Conservation (phyloP, 2,888 invertebrate species). For the Saturnia japonica region DNA sequence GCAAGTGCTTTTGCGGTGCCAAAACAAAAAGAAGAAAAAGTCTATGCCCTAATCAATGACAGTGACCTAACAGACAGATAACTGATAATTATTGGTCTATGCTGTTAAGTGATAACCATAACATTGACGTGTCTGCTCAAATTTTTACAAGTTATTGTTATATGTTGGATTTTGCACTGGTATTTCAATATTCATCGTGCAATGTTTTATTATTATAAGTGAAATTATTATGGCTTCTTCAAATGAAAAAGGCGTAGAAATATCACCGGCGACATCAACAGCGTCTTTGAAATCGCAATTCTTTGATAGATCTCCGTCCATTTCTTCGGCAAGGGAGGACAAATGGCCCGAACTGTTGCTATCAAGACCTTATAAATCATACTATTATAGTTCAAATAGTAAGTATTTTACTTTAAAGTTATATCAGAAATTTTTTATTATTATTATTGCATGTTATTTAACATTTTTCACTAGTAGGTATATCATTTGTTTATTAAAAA, state of each 20-base stretch:
- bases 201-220: constrained; percentile 38
- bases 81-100: no score
- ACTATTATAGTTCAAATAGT: constrained; percentile 70
- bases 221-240: constrained; percentile 67
- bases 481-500: no score
- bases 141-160: constrained; percentile 13
- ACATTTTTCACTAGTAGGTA: neutral
- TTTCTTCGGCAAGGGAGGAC: constrained; percentile 66
- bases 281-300: constrained; percentile 59
- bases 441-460: neutral
- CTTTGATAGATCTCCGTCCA: constrained; percentile 68
- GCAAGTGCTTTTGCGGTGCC: no score
- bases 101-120: no score
- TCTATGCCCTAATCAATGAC: no score
- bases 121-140: constrained; percentile 22
- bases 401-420: constrained; percentile 43
- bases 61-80: constrained; percentile 20
- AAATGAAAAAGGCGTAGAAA: constrained; percentile 55
- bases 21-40: no score
- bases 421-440: neutral
- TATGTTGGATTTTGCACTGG: constrained; percentile 18
- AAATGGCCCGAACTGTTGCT: constrained; percentile 78
- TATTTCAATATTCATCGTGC: constrained; percentile 29
- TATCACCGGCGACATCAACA: constrained; percentile 64
- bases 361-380: constrained; percentile 71